These are phyloP conservation scores for Scaptomyza pallida DNA, from an alignment of 1,140 invertebrate species.

Conservation along the genomic window DNA sequence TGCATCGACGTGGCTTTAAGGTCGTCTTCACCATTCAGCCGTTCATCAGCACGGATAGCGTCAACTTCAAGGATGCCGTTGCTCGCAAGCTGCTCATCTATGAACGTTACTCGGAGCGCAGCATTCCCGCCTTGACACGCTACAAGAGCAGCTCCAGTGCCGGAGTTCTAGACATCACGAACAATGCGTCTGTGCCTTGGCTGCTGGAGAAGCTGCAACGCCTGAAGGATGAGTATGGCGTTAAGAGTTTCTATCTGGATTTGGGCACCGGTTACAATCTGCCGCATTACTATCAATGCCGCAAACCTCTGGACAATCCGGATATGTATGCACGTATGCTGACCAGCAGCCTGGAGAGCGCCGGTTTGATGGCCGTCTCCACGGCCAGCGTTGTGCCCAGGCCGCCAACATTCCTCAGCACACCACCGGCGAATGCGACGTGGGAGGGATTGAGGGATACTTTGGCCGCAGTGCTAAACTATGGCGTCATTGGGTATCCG, in stretches of 20 bases:
- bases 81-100: slow-evolving; percentile 88
- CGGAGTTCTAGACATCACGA: slow-evolving; percentile 93
- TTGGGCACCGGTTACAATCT: slow-evolving; percentile 94
- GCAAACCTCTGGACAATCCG: slow-evolving; percentile 89
- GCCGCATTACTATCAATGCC: slow-evolving; percentile 92
- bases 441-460: slow-evolving; percentile 95
- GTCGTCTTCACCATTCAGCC: slow-evolving; percentile 93
- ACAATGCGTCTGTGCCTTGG: slow-evolving; percentile 92
- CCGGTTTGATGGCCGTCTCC: slow-evolving; percentile 92
- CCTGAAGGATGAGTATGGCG: slow-evolving; percentile 89
- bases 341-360: slow-evolving; percentile 87
- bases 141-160: slow-evolving; percentile 91
- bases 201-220: slow-evolving; percentile 89
- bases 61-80: slow-evolving; percentile 91
- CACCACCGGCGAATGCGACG: slow-evolving; percentile 93
- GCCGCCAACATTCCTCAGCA: slow-evolving; percentile 93
- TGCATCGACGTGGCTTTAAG: slow-evolving; percentile 92
- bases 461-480: slow-evolving; percentile 88
- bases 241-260: slow-evolving; percentile 96
- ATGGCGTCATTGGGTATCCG: slow-evolving; percentile 94
- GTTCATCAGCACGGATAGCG: slow-evolving; percentile 93
- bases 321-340: slow-evolving; percentile 92
- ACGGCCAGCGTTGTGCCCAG: slow-evolving; percentile 92
- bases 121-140: slow-evolving; percentile 90
- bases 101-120: slow-evolving; percentile 88